Base-by-base conservation (phyloP, 30 jellyfish, hydroid and myxozoan genomes). In the Aurelia sp. region DNA sequence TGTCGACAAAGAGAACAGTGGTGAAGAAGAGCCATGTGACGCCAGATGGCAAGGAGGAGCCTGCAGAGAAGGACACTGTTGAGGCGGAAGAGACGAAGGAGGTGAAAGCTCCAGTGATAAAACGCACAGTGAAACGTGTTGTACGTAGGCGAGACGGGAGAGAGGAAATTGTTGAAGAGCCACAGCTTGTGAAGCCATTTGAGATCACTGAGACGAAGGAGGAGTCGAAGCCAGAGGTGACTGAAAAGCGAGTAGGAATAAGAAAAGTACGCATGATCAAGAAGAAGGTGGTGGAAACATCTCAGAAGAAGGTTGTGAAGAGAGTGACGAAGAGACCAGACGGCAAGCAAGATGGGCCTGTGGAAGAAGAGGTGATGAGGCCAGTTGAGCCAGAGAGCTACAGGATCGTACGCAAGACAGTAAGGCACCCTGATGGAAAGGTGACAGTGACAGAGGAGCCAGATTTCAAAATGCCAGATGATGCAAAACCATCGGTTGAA, bases 31-130 rank as follows among this genome's bases (percentile, higher is more conserved):
- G 88, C 44, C 97, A 75, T 51, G 78, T 90, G 93, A 52, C 75
- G 86, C 97, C 97, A 19, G 89, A 83, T 55, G 97, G 97, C 62
- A 71, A 78, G 15, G 96, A 90, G 86, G 79, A 77, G 88, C 93
- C 89, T 8, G 71, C 74, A 12, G 96, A 90, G 59, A 83, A 60
- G 62, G 72, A 95, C 41, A 93, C 67, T 20, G 97, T 52, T 10
- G 96, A 91, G 94, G 51, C 69, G 35, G 96, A 76, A 52, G 97
- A 77, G 20, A 81, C 91, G 31, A 81, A 81, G 62, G 91, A 81
- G 74, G 65, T 66, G 63, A 48, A 33, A 30, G 83, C 83, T 6
- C 91, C 91, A 10, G 91, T 63, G 13, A 81, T 51, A 17, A 81
- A 62, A 67, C 82, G 83, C 59, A 27, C 21, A 11, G 83, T 81